Base-by-base conservation (phyloP, 2,888 invertebrate species). In the Torymus tubicola region DNA sequence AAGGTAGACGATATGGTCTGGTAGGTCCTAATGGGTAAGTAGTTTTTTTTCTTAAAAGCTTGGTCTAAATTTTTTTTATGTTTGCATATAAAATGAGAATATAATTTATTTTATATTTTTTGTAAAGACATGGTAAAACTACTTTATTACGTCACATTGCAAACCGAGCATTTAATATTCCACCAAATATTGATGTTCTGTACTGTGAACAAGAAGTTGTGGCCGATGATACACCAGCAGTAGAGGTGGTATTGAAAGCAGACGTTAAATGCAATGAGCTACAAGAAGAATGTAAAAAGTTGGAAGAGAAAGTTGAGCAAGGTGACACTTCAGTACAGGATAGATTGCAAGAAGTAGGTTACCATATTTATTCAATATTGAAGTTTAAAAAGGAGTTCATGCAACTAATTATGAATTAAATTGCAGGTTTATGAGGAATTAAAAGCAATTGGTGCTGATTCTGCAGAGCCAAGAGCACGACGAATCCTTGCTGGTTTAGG, bases 131-230 rank as follows among this genome's bases (percentile, higher is more conserved):
- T 92, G 99, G 99, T 14, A 99, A 99, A 92, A 99, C 99, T 0
- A 99, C 99, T 0, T 91, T 99, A 42, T 91, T 99, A 76, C 94
- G 98, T 79, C 99, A 99, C 89, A 94, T 99, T 84, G 96, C 97
- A 0, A 95, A 95, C 76, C 93, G 97, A 84, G 96, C 96, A 10
- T 96, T 99, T 87, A 95, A 96, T 70, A 97, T 99, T 87, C 99
- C 99, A 0, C 96, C 98, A 0, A 97, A 96, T 87, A 99, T 99
- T 85, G 99, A 96, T 90, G 97, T 99, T 79, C 92, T 99, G 79
- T 95, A 98, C 87, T 99, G 99, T 90, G 99, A 99, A 92, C 99
- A 97, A 93, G 99, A 99, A 93, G 99, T 99, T 42, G 95, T 97
- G 0, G 98, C 99, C 5, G 99, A 98, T 88, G 96, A 98, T 85